These are phyloP conservation scores for Microdon myrmicae DNA, from an alignment of 2,888 invertebrate genomes.

Conservation along the genomic window DNA sequence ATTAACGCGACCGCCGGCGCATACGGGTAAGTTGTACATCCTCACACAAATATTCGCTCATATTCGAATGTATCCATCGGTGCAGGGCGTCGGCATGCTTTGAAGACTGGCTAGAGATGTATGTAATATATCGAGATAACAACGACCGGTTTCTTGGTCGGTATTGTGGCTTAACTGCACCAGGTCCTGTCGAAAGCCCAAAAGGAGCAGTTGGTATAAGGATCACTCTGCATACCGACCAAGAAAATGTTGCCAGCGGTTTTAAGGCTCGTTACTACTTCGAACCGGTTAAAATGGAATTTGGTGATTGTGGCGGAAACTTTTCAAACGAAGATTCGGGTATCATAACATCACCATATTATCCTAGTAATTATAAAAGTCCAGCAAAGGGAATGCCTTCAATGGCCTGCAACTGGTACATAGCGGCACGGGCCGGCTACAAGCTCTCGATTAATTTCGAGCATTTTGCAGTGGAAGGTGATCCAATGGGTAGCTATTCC, in stretches of 20 bases:
- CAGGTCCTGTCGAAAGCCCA: constrained; percentile 94
- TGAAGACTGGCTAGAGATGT: constrained; percentile 95
- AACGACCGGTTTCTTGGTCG: constrained; percentile 87
- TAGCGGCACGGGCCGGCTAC: constrained; percentile 86
- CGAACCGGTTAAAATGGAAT: constrained; percentile 86
- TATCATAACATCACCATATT: constrained; percentile 89
- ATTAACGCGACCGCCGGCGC: constrained; percentile 80
- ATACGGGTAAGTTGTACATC: constrained; percentile 73
- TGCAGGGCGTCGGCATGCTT: constrained; percentile 79
- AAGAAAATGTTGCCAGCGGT: constrained; percentile 88
- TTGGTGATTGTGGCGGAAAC: constrained; percentile 93
- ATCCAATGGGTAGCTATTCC: constrained; percentile 65
- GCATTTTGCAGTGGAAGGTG: constrained; percentile 93
- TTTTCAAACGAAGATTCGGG: constrained; percentile 85
- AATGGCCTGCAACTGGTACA: constrained; percentile 96
- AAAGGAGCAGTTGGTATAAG: constrained; percentile 88
- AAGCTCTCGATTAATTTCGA: constrained; percentile 92
- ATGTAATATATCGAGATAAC: constrained; percentile 86
- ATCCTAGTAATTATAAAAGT: constrained; percentile 89
- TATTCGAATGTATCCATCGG: too few relatives aligned
- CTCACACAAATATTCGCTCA: not conserved
- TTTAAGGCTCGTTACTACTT: constrained; percentile 97
- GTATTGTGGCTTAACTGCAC: constrained; percentile 90
- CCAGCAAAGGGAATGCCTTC: constrained; percentile 82
- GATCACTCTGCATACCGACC: constrained; percentile 88